Evolutionary conservation across 1,140 invertebrate genomes (phyloP), one percentile per base, ranked within the genome.

Genomic region (Drosophila biarmipes): DNA sequence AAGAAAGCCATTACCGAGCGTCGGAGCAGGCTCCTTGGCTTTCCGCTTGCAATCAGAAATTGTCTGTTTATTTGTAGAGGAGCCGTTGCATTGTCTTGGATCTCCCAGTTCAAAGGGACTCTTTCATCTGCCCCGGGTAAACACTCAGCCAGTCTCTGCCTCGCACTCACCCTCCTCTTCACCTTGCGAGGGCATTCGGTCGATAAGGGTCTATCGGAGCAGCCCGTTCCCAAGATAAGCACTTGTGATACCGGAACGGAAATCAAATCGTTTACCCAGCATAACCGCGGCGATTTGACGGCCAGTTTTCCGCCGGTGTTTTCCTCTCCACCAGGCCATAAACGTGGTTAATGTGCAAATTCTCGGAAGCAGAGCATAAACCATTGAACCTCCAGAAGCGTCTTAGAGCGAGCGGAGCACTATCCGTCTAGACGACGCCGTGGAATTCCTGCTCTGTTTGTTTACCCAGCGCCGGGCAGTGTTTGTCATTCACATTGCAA

Each of bases 401-500:
- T 24, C 24, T 24, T 24, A 31, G 42, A 42, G 51, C 51, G 38
- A 40, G 37, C 48, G 38, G 27, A 69, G 62, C 37, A 24, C 5
- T 24, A 24, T 31, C 71, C 58, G 72, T 63, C 73, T 76, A 76
- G 73, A 76, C 73, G 53, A 58, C 73, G 73, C 73, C 71, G 15
- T 40, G 27, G 31, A 35, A 15, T 35, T 61, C 42, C 40, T 48
- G 27, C 37, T 43, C 43, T 64, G 64, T 86, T 86, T 86, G 64
- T 87, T 89, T 82, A 87, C 49, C 52, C 73, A 74, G 43, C 17
- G 64, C 67, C 57, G 27, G 73, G 55, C 63, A 80, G 78, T 86
- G 82, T 87, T 86, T 86, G 82, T 86, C 82, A 86, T 86, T 86
- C 69, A 69, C 74, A 80, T 82, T 86, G 82, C 82, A 86, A 86